Percentiles rank a stretch among this genome's conserved stretches.
These are phyloP conservation scores for Eira barbara DNA, from an alignment of 2,113 vertebrate genomes.

Conservation along the genomic window DNA sequence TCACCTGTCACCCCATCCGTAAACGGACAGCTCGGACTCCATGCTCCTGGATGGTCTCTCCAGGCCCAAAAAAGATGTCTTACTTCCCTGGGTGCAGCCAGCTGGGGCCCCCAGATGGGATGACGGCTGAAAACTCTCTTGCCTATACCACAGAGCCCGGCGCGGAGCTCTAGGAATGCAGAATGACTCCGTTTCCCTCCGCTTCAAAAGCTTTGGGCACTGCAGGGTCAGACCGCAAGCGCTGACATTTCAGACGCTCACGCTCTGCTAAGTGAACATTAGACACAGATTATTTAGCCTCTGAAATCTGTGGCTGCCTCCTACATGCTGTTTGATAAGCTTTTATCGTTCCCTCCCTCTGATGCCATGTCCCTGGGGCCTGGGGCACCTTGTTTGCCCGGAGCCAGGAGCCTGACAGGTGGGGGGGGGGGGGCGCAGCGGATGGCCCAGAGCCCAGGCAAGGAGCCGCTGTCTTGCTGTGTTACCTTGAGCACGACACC, in stretches of 20 bases:
- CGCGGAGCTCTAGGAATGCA: not conserved
- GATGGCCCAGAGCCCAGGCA: not conserved
- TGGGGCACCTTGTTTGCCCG: not conserved
- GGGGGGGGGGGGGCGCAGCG: fast-evolving
- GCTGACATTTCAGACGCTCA: not conserved
- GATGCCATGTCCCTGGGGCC: not conserved
- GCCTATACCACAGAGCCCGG: not conserved
- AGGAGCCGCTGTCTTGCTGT: not conserved
- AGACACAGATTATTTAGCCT: not conserved
- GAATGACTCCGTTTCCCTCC: not conserved
- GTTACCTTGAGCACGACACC: not conserved
- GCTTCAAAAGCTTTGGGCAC: not conserved
- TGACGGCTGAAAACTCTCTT: not conserved
- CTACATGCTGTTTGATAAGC: not conserved
- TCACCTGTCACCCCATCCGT: not conserved
- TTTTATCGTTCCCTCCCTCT: not conserved
- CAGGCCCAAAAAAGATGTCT: not conserved
- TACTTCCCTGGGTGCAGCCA: not conserved
- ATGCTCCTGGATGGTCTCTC: not conserved
- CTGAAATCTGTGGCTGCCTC: conserved; percentile 30
- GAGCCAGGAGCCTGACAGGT: not conserved
- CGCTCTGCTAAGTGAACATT: conserved; percentile 23
- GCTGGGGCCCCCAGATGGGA: not conserved
- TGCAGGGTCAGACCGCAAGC: not conserved
- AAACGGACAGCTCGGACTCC: not conserved